These are phyloP conservation scores for Dryobota labecula DNA, from an alignment of 2,888 invertebrate genomes.

Conservation along the genomic window DNA sequence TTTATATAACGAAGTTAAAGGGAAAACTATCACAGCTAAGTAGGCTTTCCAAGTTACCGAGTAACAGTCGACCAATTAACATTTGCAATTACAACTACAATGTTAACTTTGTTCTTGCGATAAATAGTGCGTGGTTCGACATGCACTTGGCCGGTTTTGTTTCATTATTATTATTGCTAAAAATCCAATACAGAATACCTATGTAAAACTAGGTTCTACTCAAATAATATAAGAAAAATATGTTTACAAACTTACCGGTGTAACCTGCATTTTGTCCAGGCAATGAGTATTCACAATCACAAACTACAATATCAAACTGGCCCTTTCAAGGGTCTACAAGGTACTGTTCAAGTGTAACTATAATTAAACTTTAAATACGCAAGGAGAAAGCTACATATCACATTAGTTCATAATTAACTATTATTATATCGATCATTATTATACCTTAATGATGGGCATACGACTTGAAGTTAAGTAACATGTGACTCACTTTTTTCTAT, in stretches of 20 bases:
- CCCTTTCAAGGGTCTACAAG: slow-evolving; percentile 26
- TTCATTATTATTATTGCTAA: too few species aligned
- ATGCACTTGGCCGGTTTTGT: too few species aligned
- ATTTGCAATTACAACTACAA: too few species aligned
- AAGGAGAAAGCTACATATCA: slow-evolving; percentile 49
- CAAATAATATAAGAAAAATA: background rate
- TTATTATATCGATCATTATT: slow-evolving; percentile 35
- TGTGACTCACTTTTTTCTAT: background rate
- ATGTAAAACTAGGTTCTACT: background rate
- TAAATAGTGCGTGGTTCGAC: too few species aligned
- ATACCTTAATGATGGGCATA: slow-evolving; percentile 19
- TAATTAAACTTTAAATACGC: slow-evolving; percentile 50
- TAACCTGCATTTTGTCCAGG: slow-evolving; percentile 46
- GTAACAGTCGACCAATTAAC: too few species aligned
- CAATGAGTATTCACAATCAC: slow-evolving; percentile 8
- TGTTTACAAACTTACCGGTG: slow-evolving; percentile 41
- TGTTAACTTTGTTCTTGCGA: too few species aligned
- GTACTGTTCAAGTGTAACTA: slow-evolving; percentile 48
- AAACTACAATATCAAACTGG: slow-evolving; percentile 18
- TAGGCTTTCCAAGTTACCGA: too few species aligned
- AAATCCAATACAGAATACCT: background rate
- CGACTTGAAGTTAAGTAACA: background rate
- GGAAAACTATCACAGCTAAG: too few species aligned
- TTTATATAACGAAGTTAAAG: too few species aligned
- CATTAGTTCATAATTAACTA: slow-evolving; percentile 40